A percentile compares a stretch with the other conserved stretches of the same genome.
phyloP scores from a whole-genome alignment of 2,888 invertebrate genomes.

The Plagodis pulveraria region DNA sequence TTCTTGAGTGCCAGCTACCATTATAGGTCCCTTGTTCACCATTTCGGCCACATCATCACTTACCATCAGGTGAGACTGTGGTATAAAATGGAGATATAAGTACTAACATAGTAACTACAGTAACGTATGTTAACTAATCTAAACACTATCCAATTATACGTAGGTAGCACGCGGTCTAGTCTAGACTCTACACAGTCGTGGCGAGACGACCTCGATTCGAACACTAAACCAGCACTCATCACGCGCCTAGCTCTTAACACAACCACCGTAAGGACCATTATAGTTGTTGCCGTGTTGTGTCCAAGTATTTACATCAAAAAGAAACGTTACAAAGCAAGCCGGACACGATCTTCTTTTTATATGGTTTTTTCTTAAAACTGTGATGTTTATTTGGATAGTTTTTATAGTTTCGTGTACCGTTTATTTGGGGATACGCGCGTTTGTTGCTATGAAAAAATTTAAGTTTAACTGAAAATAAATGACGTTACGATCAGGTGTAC shows the following conservation, averaged over 20 bases:
- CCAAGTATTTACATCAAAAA: slow-evolving; percentile 16
- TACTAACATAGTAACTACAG: too few relatives aligned
- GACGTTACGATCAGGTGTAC: too few relatives aligned
- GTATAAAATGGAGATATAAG: too few relatives aligned
- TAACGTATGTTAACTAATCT: background rate
- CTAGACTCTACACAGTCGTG: slow-evolving; percentile 37
- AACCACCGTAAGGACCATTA: slow-evolving; percentile 23
- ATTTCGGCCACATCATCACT: too few relatives aligned
- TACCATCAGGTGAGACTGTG: too few relatives aligned
- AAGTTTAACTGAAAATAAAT: background rate
- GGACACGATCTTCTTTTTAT: slow-evolving; percentile 7
- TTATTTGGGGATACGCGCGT: slow-evolving; percentile 8
- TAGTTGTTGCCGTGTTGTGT: slow-evolving; percentile 8
- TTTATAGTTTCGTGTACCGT: slow-evolving; percentile 6
- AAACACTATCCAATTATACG: background rate
- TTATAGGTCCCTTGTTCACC: too few relatives aligned
- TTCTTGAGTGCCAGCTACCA: too few relatives aligned
- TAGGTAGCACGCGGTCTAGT: slow-evolving; percentile 21
- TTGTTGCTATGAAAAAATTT: background rate
- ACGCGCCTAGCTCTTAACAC: slow-evolving; percentile 19
- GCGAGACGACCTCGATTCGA: slow-evolving; percentile 43
- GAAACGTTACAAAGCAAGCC: slow-evolving; percentile 10
- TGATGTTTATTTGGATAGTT: slow-evolving; percentile 16
- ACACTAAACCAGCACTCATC: slow-evolving; percentile 16
- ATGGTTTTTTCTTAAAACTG: slow-evolving; percentile 3